Conservation (phyloP, 2,888 invertebrate genomes). For the Eretmocerus hayati region DNA sequence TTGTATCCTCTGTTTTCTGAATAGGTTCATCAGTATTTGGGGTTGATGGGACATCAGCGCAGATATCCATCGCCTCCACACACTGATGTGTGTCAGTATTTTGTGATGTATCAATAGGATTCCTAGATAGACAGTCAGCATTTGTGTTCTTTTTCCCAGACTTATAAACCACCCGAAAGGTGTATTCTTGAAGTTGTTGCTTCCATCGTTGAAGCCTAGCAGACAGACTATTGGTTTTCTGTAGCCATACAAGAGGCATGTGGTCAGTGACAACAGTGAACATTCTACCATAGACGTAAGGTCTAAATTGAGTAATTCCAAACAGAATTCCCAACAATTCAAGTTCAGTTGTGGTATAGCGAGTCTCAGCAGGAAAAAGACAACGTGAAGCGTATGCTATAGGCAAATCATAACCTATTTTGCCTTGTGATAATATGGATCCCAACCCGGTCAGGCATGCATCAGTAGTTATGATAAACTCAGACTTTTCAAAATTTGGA, state of each 20-base stretch:
- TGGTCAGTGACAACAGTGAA: conserved; percentile 1
- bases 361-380: background rate
- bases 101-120: too few species aligned
- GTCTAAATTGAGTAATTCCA: background rate
- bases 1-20: too few species aligned
- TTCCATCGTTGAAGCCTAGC: background rate
- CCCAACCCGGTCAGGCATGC: background rate
- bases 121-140: too few species aligned
- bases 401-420: too few species aligned
- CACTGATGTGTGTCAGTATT: too few species aligned
- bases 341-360: background rate
- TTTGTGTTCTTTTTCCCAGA: too few species aligned
- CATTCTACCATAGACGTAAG: conserved; percentile 2
- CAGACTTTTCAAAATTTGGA: background rate
- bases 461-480: background rate
- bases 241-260: background rate
- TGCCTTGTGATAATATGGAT: too few species aligned
- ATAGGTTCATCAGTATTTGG: too few species aligned
- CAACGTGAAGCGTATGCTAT: background rate
- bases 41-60: too few species aligned
- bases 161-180: background rate
- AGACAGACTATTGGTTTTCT: background rate
- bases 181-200: background rate
- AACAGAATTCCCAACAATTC: background rate
- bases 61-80: too few species aligned